Evolutionary conservation across 1,140 invertebrate genomes (phyloP), one percentile per base, ranked within the genome.

Genomic region (Macrobrachium nipponense): DNA sequence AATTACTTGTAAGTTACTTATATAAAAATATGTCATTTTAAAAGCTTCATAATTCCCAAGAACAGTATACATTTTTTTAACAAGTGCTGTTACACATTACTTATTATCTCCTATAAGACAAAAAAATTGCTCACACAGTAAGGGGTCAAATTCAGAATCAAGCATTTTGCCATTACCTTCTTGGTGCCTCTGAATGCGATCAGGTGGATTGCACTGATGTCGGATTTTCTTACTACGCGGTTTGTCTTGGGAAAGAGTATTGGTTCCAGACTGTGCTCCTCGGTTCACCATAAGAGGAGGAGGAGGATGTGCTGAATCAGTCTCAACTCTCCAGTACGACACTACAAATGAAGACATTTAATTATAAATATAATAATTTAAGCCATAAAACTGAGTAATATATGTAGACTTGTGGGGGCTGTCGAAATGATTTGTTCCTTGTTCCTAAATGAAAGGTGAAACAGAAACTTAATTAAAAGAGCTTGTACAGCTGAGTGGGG

Each of bases 261-360:
- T 72, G 17, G 60, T n/a, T 44, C 66, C 59, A 6, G 62, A 27
- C 44, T 64, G 70, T 2, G 23, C 59, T 12, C 84, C 80, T 12
- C n/a, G 59, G 59, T 78, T 86, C 2, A 82, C 82, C 80, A 77
- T 77, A 20, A 77, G 64, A 23, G 80, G 72, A 23, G 75, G 64
- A 66, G 84, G 73, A 36, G 80, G 73, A 15, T 82, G 83, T 36
- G 80, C 51, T 43, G 76, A 18, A 58, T 81, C 62, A 58, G 80
- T 79, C 59, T 87, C 87, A 18, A 86, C 84, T 62, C 84, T 70
- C 87, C 87, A 88, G 44, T 88, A 88, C 44, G 87, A 88, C 84
- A 88, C 87, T 88, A 60, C 5, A 59, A 82, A 68, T n/a, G 18
- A 75, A 80, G 11, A 43, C 60, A 80, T 43, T 70, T 8, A 36